phyloP scores from a whole-genome alignment of 2,888 invertebrate genomes.

The Hecatera dysodea region DNA sequence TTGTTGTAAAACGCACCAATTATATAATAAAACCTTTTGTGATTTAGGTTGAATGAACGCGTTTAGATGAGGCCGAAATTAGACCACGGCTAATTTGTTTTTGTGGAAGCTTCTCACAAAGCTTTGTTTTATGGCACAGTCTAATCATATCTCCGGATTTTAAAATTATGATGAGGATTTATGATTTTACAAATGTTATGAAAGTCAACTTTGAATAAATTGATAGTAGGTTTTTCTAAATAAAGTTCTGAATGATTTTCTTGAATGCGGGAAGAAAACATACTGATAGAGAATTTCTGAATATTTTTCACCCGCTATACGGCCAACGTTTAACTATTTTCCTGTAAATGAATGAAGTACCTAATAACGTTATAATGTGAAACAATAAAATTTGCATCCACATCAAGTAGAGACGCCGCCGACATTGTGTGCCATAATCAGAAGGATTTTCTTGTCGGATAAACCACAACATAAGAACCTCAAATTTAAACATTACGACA shows the following conservation, averaged over 20 bases:
- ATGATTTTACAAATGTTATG: conserved; percentile 24
- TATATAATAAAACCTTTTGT: conserved; percentile 81
- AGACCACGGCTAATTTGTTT: conserved; percentile 66
- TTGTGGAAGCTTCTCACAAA: conserved; percentile 53
- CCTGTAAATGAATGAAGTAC: conserved; percentile 41
- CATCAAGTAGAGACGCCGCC: conserved; percentile 28
- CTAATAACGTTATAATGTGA: conserved; percentile 39
- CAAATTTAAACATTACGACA: neutral
- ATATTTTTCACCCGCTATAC: conserved; percentile 6
- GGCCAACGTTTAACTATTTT: conserved; percentile 29
- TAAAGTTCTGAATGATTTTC: neutral
- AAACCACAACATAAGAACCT: neutral
- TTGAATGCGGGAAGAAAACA: neutral
- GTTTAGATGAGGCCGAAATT: conserved; percentile 65
- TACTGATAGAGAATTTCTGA: neutral
- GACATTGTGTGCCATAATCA: conserved; percentile 21
- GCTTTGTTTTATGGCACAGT: conserved; percentile 56
- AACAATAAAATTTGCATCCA: conserved; percentile 52
- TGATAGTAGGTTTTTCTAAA: neutral
- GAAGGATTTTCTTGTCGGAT: conserved; percentile 10
- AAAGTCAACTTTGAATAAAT: conserved; percentile 3
- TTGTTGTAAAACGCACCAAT: conserved; percentile 81
- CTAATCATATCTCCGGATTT: conserved; percentile 45
- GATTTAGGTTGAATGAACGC: conserved; percentile 69
- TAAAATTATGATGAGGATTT: conserved; percentile 34